Evolutionary conservation across 2,888 invertebrate species (phyloP), one percentile per base, ranked within the genome.

Genomic region (Tetragonula carbonaria): DNA sequence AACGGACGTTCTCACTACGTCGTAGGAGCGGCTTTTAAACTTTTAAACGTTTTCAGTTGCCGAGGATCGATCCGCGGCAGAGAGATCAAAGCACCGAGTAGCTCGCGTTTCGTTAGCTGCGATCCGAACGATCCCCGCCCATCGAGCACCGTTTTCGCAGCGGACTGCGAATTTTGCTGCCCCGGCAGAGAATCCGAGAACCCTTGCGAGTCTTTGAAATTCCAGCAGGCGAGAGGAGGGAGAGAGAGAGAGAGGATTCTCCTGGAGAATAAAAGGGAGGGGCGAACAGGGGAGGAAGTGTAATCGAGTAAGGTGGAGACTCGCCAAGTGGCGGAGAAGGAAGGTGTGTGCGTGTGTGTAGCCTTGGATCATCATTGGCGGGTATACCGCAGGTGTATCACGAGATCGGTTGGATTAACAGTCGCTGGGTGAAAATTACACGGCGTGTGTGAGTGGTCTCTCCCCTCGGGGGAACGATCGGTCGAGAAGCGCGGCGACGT

Each of bases 401-500:
- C 45, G 23, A 3, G 45, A 16, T 16, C 21, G 11, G 4, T 63
- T 50, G 53, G 53, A 53, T 63, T 63, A 77, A 77, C 70, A 75
- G 13, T 65, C 33, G 65, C 33, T 13, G 21, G 65, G 65, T 65
- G 65, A 33, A 65, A 65, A 65, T 65, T 65, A 53, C 59, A 67
- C 21, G 33, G 23, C n/a, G 38, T 21, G 66, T 16, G 53, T 21
- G 66, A 71, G 51, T 38, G 51, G 23, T n/a, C 59, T n/a, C 59
- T n/a, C n/a, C 73, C 16, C 38, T 45, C 45, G 45, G 63, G n/a
- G 72, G 72, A 21, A 62, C 63, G 70, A 74, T 72, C 63, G 28
- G 74, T 57, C 51, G n/a, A 28, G 1, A 28, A 28, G 45, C 51
- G 38, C 53, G 65, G 55, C 21, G 57, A 72, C 51, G 70, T 80